These are phyloP conservation scores for Oceanodroma tethys DNA, from an alignment of 2,113 vertebrate genomes.

Conservation along the genomic window DNA sequence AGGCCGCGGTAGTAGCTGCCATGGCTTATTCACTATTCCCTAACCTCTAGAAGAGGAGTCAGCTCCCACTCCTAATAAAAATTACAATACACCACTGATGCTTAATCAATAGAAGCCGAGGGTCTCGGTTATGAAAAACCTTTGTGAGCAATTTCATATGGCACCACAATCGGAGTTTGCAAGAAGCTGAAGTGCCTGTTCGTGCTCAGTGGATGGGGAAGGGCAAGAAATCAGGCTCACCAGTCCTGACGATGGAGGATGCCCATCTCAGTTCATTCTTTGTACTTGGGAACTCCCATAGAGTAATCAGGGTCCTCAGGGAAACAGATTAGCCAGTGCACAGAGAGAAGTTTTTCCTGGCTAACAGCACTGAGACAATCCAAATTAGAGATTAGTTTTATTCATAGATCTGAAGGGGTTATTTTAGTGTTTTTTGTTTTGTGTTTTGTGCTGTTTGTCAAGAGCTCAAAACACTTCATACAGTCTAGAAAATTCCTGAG, in stretches of 20 bases:
- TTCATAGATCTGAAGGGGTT: neutral
- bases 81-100: neutral
- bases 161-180: neutral
- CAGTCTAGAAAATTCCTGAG: neutral
- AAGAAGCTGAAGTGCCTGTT: neutral
- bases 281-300: neutral
- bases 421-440: neutral
- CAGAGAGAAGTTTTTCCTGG: neutral
- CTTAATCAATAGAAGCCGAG: neutral
- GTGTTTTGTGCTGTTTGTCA: neutral
- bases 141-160: neutral
- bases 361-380: neutral
- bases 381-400: neutral
- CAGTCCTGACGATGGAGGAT: neutral
- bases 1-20: neutral
- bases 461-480: neutral
- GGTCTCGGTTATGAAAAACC: neutral
- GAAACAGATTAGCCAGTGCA: neutral
- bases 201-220: fast-evolving
- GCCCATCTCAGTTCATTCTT: neutral
- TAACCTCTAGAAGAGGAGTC: neutral
- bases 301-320: neutral
- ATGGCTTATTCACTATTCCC: neutral
- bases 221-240: fast-evolving
- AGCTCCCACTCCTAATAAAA: neutral